Evolutionary conservation across 2,888 invertebrate genomes (phyloP).

Genomic region (Plusia festucae): DNA sequence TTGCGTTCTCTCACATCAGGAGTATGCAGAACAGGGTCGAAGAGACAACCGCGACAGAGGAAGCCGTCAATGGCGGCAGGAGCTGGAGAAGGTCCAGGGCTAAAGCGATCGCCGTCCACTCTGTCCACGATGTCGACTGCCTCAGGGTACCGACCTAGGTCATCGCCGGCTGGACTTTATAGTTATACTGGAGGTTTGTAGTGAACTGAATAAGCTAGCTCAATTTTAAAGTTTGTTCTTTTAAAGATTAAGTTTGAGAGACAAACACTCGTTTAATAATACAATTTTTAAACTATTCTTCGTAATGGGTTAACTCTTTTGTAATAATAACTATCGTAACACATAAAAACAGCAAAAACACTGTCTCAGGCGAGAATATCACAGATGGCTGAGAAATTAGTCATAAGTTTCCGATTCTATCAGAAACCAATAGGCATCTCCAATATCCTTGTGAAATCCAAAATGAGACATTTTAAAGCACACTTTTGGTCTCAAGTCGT

Average conservation of each 20-base stretch:
- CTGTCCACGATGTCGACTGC: slow-evolving; percentile 84
- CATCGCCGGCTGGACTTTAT: slow-evolving; percentile 94
- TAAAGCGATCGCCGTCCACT: slow-evolving; percentile 82
- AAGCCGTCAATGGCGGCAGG: slow-evolving; percentile 78
- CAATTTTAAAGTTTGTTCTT: neutral
- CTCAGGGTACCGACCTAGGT: slow-evolving; percentile 91
- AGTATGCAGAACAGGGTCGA: slow-evolving; percentile 87
- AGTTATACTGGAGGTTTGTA: slow-evolving; percentile 91
- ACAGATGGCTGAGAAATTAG: no score
- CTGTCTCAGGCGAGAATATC: no score
- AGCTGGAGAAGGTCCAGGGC: slow-evolving; percentile 71
- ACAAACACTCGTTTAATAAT: neutral
- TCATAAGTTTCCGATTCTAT: neutral
- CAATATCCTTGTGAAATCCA: neutral
- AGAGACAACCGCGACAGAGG: slow-evolving; percentile 85
- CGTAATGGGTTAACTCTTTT: no score
- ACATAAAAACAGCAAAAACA: no score
- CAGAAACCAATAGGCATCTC: neutral
- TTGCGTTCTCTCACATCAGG: slow-evolving; percentile 70
- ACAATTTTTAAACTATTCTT: neutral
- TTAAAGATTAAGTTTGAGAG: neutral
- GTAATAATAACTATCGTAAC: no score
- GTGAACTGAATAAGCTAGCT: neutral
- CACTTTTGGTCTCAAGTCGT: neutral
- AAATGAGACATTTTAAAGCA: no score